Base-by-base conservation (phyloP, 2,113 vertebrate species). In the Mormyrus iriodes region DNA sequence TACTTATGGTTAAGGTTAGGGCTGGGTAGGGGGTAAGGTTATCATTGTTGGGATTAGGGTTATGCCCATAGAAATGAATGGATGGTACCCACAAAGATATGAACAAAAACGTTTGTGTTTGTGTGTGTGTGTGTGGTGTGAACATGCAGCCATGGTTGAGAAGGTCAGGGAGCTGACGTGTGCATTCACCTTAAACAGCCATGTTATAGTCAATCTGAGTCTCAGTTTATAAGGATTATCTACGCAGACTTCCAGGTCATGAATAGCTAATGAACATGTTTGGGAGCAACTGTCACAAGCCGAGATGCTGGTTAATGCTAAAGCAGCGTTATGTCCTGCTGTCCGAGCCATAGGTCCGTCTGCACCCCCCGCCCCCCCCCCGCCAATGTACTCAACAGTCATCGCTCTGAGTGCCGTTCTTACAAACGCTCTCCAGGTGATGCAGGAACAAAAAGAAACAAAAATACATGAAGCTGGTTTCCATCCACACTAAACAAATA, bases 401-500 rank as follows among this genome's bases (percentile, higher is more conserved):
- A 3, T 85, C 48, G 42, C 24, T 44, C 55, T 52, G 82, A 53
- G 87, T 61, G 58, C 44, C 79, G 53, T 35, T 85, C 31, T 53
- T 84, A 84, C 87, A 88, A 13, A 35, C 21, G 24, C 84, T 88
- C 61, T 89, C 35, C 44, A 88, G 55, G 79, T 73, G 86, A 88
- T 19, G 13, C 51, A 48, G 84, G 31, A 48, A 35, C n/a, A 27
- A 58, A 55, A 85, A 49, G 27, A 46, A 65, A 49, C 2, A 42
- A 46, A 53, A 53, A 19, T n/a, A 10, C 51, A 49, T 48, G 39
- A 90, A 58, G 6, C 61, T 15, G 85, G 83, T 90, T 44, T 76
- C 61, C 90, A 87, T 87, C 49, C 51, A 53, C 85, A 87, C 85
- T 52, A 85, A 65, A 88, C 89, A 90, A 90, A 90, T 53, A 89